These are phyloP conservation scores for Arion vulgaris DNA, from an alignment of 1,140 invertebrate genomes.

Conservation along the genomic window DNA sequence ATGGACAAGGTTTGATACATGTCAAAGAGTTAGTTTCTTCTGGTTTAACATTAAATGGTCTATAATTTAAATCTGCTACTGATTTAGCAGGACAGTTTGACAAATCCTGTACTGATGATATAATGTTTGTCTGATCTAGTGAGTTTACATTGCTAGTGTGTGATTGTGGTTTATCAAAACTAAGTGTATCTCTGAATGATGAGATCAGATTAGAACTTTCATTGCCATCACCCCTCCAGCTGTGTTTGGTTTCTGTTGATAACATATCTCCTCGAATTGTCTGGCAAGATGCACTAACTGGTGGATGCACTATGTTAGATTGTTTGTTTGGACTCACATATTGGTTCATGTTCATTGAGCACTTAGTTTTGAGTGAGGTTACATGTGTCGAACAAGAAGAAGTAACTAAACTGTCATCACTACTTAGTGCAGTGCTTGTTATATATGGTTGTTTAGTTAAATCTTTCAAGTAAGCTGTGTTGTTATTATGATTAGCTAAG, in stretches of 20 bases:
- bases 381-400: background rate
- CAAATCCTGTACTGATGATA: background rate
- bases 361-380: background rate
- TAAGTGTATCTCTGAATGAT: background rate
- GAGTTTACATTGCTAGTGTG: background rate
- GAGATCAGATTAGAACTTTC: background rate
- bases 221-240: background rate
- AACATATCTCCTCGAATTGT: background rate
- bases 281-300: background rate
- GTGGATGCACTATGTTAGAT: background rate
- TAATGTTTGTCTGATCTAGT: background rate
- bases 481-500: background rate
- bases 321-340: background rate
- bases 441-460: background rate
- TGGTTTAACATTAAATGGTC: background rate
- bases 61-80: background rate
- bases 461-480: background rate
- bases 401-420: background rate
- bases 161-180: background rate
- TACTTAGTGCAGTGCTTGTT: background rate
- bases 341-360: slow-evolving; percentile 5
- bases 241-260: background rate
- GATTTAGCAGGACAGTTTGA: background rate
- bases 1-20: too few relatives aligned
- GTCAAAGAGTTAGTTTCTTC: too few relatives aligned